Conservation (phyloP, 2,113 vertebrate species). For the Gallinago jamesoni region DNA sequence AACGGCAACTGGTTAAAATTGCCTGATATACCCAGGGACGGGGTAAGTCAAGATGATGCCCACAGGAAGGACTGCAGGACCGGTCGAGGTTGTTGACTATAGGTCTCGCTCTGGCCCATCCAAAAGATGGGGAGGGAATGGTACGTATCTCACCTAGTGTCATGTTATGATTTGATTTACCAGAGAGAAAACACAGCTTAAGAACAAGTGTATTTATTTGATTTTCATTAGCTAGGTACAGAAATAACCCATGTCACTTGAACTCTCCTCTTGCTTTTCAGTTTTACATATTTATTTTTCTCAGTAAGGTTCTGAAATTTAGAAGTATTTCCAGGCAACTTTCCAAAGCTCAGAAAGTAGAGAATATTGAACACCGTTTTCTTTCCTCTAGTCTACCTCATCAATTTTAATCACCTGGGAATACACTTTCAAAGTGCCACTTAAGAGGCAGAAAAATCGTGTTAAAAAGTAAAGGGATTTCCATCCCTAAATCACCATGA, state of each 20-base stretch:
- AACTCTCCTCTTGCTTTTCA: neutral
- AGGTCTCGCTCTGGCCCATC: neutral
- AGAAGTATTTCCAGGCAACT: conserved; percentile 17
- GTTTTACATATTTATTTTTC: neutral
- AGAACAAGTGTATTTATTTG: neutral
- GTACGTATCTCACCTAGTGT: neutral
- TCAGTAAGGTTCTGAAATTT: conserved; percentile 13
- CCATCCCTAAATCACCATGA: conserved; percentile 4
- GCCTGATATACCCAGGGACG: neutral
- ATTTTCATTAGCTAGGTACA: neutral
- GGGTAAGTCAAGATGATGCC: neutral
- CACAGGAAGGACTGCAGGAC: neutral
- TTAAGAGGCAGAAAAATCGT: neutral
- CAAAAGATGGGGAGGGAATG: neutral
- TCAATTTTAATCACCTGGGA: conserved; percentile 26
- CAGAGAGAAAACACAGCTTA: neutral
- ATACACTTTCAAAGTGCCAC: conserved; percentile 26
- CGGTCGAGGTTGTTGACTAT: neutral
- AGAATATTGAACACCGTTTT: neutral
- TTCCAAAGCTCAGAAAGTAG: conserved; percentile 29
- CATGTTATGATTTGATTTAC: neutral
- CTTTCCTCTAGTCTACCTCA: neutral
- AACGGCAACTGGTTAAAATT: too few relatives aligned
- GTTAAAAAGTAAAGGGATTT: conserved; percentile 4
- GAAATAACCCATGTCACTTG: neutral